phyloP scores from a whole-genome alignment of 2,888 invertebrate genomes.

The Ochropleura plecta region DNA sequence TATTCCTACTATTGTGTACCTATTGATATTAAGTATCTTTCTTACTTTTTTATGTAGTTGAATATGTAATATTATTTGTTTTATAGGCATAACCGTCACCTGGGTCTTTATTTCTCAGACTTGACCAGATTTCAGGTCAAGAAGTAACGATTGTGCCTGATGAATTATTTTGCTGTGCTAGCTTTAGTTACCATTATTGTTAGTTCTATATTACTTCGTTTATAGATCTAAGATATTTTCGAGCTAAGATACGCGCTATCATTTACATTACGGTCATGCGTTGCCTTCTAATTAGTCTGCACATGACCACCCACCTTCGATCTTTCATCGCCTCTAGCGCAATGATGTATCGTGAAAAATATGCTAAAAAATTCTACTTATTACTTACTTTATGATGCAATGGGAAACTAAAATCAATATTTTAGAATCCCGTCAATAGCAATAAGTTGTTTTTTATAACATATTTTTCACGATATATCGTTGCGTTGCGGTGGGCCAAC shows the following conservation, averaged over 20 bases:
- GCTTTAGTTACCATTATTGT: conserved; percentile 69
- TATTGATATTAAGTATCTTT: conserved; percentile 63
- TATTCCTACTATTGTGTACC: conserved; percentile 65
- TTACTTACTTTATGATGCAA: background rate
- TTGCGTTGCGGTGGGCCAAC: too few species aligned
- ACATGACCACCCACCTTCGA: background rate
- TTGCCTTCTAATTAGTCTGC: background rate
- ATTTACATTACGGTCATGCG: conserved; percentile 21
- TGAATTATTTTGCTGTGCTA: conserved; percentile 62
- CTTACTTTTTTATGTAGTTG: conserved; percentile 60
- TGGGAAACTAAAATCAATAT: background rate
- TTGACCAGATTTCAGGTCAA: conserved; percentile 4
- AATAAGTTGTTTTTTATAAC: too few species aligned
- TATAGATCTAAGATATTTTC: conserved; percentile 53
- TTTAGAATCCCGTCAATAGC: too few species aligned
- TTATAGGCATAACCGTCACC: conserved; percentile 31
- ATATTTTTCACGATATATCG: too few species aligned
- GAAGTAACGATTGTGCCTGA: conserved; percentile 36
- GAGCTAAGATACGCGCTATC: conserved; percentile 25
- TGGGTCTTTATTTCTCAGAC: background rate
- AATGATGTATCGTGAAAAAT: background rate
- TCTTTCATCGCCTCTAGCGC: too few species aligned
- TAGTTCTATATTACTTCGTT: conserved; percentile 56
- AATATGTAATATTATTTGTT: conserved; percentile 54
- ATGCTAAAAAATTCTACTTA: background rate